Percentiles rank a stretch among this genome's conserved stretches.
phyloP scores from a whole-genome alignment of 2,888 invertebrate genomes.

The Therioaphis trifolii region DNA sequence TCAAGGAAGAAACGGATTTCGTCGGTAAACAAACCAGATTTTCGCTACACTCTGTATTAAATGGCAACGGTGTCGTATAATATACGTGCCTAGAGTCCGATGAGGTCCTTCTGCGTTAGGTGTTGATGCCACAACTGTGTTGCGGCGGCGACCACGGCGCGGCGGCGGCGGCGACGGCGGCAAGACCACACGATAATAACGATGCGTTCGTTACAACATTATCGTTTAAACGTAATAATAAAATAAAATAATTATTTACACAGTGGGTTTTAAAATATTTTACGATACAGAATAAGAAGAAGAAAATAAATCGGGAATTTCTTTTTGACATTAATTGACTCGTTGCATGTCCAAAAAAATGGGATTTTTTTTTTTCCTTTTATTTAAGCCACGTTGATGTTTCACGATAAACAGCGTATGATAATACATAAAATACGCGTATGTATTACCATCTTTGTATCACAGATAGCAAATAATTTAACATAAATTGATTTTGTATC shows the following conservation, averaged over 20 bases:
- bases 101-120: neutral
- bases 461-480: slow-evolving; percentile 48
- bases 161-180: neutral
- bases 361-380: neutral
- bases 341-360: slow-evolving; percentile 32
- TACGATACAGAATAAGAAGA: too few species aligned
- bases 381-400: slow-evolving; percentile 45
- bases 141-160: neutral
- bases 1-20: neutral
- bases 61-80: neutral
- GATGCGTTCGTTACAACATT: neutral
- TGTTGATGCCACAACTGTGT: neutral
- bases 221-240: neutral
- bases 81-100: neutral
- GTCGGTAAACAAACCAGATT: neutral
- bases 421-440: slow-evolving; percentile 22
- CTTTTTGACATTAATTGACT: slow-evolving; percentile 59
- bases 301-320: slow-evolving; percentile 55
- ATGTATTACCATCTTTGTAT: slow-evolving; percentile 46
- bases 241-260: slow-evolving; percentile 7
- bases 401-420: slow-evolving; percentile 11
- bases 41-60: neutral
- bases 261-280: neutral
- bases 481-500: slow-evolving; percentile 23
- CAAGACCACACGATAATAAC: neutral